Evolutionary conservation across 2,888 invertebrate species (phyloP).

Genomic region (Nezara viridula): DNA sequence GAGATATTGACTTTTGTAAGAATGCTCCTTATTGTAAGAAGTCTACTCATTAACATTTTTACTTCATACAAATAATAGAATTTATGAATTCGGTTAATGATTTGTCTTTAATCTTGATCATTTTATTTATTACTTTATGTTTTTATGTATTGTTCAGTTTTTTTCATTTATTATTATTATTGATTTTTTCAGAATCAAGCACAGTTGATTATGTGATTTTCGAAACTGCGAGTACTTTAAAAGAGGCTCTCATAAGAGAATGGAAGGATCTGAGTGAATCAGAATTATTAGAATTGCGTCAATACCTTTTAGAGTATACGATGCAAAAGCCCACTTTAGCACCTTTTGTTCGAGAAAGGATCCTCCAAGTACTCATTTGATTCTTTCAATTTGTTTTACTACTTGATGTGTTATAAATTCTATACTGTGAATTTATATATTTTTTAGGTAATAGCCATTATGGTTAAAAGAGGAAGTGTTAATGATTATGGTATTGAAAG

Average conservation of each 20-base stretch:
- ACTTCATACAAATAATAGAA: too few relatives aligned
- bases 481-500: constrained; percentile 80
- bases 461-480: constrained; percentile 86
- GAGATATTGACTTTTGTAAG: too few relatives aligned
- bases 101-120: too few relatives aligned
- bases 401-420: background rate
- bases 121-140: background rate
- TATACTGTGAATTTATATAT: background rate
- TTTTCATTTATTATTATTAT: background rate
- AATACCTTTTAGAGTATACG: constrained; percentile 85
- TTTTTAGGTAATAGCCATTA: constrained; percentile 84
- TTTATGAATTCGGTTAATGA: too few relatives aligned
- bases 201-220: constrained; percentile 85
- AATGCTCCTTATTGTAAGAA: too few relatives aligned
- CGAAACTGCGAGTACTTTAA: constrained; percentile 87
- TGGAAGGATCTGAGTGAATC: constrained; percentile 81
- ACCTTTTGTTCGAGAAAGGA: constrained; percentile 82
- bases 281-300: constrained; percentile 79
- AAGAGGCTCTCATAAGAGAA: constrained; percentile 85
- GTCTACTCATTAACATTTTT: too few relatives aligned
- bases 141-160: background rate
- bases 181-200: constrained; percentile 74
- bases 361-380: constrained; percentile 74
- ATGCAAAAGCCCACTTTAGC: constrained; percentile 77
- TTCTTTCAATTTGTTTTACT: background rate